Evolutionary conservation across 2,797 vertebrate genomes (phyloP).

Genomic region (Phrynocephalus vlangalii): DNA sequence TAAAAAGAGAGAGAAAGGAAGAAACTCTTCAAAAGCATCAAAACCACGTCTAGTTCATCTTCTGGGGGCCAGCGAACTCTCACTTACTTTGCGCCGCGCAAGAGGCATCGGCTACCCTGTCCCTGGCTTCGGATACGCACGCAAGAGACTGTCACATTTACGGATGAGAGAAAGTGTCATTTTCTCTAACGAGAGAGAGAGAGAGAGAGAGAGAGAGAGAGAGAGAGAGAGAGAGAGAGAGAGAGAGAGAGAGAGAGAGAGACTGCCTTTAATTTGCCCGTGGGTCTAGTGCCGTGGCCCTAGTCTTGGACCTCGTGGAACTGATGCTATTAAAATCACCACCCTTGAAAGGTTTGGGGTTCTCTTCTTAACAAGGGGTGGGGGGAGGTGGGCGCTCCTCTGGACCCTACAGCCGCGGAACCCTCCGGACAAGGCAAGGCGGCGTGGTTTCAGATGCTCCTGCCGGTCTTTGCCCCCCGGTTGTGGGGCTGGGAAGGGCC

Average conservation of each 20-base stretch:
- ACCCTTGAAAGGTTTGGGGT: too few relatives aligned
- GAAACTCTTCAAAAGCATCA: background rate
- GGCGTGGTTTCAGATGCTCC: background rate
- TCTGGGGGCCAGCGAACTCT: background rate
- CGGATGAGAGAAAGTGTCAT: background rate
- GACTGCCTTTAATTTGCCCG: background rate
- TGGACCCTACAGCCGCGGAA: too few relatives aligned
- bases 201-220: background rate
- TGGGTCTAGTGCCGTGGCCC: background rate
- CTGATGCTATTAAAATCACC: background rate
- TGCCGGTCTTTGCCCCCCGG: background rate
- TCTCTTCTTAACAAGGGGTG: too few relatives aligned
- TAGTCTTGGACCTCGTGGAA: background rate
- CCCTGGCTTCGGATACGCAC: background rate
- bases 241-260: background rate
- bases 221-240: background rate
- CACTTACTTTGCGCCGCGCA: background rate
- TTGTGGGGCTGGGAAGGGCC: background rate
- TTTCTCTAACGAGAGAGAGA: too few relatives aligned
- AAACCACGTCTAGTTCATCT: background rate
- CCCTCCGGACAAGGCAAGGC: too few relatives aligned
- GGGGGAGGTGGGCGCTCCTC: too few relatives aligned
- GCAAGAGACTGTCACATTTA: background rate
- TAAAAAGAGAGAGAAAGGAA: background rate
- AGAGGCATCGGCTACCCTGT: too few relatives aligned